Conservation (phyloP, 2,888 invertebrate species). For the Trisateles emortualis region DNA sequence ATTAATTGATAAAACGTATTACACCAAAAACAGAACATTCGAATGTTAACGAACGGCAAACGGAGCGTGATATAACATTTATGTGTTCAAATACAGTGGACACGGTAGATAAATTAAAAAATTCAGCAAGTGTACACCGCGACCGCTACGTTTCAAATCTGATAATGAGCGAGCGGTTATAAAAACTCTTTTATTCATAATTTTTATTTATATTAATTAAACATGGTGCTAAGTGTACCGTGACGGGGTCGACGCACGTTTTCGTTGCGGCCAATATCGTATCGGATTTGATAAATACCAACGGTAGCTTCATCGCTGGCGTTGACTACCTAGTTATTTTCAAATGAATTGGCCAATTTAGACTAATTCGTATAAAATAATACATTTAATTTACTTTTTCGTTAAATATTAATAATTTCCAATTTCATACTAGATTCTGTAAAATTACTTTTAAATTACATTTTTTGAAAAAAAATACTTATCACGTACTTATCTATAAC, state of each 20-base stretch:
- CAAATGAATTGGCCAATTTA: conserved; percentile 19
- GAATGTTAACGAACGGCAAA: conserved; percentile 58
- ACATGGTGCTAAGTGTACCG: conserved; percentile 76
- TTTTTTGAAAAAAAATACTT: too few species aligned
- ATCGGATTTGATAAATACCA: conserved; percentile 28
- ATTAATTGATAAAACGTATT: conserved; percentile 46
- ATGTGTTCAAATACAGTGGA: conserved; percentile 64
- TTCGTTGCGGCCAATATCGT: conserved; percentile 52
- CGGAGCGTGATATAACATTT: conserved; percentile 63
- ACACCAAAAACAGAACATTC: conserved; percentile 34
- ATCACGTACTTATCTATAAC: too few species aligned
- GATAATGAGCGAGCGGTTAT: conserved; percentile 67
- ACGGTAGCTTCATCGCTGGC: conserved; percentile 12
- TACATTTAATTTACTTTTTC: too few species aligned
- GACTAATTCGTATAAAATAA: too few species aligned
- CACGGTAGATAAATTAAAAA: conserved; percentile 77
- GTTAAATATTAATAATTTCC: too few species aligned
- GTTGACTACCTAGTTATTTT: conserved; percentile 8
- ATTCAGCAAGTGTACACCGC: conserved; percentile 56
- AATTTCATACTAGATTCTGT: too few species aligned
- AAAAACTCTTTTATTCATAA: conserved; percentile 71
- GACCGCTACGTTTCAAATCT: conserved; percentile 64
- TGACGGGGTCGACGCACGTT: conserved; percentile 75
- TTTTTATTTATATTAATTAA: conserved; percentile 81
- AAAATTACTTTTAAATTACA: too few species aligned